A percentile compares a stretch with the other conserved stretches of the same genome.
These are phyloP conservation scores for Tragelaphus oryx DNA, from an alignment of 2,797 vertebrate genomes.

Conservation along the genomic window DNA sequence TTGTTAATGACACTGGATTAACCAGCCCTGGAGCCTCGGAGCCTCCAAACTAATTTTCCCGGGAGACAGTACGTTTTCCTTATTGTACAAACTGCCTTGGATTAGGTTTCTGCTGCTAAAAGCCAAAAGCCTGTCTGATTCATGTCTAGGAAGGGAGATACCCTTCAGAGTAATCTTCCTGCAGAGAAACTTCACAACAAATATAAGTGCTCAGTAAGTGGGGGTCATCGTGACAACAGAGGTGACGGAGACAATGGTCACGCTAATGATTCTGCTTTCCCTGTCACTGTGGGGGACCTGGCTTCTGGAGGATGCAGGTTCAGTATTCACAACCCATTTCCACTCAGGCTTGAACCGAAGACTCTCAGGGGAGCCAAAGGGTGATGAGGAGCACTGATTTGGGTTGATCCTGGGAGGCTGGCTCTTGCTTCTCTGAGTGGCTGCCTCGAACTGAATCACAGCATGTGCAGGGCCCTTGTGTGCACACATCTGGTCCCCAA, in stretches of 20 bases:
- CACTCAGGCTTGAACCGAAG: background rate
- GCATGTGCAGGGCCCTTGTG: rapidly evolving
- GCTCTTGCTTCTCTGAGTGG: background rate
- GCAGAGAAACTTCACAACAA: too few species aligned
- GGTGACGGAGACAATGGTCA: rapidly evolving
- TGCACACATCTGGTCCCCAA: background rate
- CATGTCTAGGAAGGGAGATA: background rate
- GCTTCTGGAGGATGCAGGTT: background rate
- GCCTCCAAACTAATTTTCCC: background rate
- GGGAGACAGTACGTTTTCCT: background rate
- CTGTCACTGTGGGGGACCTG: background rate
- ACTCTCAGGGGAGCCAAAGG: background rate
- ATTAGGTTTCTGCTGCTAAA: background rate
- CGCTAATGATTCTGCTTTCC: background rate
- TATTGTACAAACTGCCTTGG: background rate
- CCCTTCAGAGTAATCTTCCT: background rate
- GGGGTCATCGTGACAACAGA: background rate
- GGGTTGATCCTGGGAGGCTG: background rate
- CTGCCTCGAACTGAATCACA: rapidly evolving
- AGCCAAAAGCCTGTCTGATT: background rate
- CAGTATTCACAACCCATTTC: background rate
- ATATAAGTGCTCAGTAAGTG: background rate
- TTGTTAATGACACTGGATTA: too few species aligned
- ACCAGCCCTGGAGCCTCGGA: background rate
- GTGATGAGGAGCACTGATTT: rapidly evolving